Evolutionary conservation across 2,113 vertebrate genomes (phyloP).

Genomic region (Pipra filicauda): DNA sequence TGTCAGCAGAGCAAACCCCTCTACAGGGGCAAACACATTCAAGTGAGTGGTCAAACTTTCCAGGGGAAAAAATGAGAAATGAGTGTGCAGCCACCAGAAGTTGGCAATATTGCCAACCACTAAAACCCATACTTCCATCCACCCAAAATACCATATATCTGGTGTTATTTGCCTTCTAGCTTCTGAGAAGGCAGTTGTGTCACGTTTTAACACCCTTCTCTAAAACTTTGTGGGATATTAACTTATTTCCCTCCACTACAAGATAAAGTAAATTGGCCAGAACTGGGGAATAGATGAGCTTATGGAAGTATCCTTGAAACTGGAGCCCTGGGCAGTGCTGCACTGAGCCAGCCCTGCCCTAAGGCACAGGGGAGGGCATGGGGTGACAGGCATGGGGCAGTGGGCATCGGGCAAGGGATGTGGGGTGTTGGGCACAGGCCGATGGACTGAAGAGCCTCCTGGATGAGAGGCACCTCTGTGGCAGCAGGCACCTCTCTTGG

Average conservation of each 20-base stretch:
- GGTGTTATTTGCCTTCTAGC: neutral
- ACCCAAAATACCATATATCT: neutral
- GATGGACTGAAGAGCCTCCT: neutral
- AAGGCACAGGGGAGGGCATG: neutral
- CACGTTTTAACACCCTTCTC: neutral
- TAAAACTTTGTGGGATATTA: neutral
- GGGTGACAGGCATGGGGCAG: rapidly evolving
- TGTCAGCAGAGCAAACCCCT: neutral
- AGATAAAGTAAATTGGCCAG: neutral
- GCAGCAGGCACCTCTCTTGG: neutral
- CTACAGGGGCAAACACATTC: neutral
- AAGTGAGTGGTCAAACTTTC: neutral
- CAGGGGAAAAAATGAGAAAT: neutral
- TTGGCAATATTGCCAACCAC: neutral
- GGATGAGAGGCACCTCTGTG: no score
- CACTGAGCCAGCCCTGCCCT: neutral
- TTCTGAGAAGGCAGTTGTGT: neutral
- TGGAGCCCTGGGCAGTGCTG: neutral
- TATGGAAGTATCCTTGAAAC: neutral
- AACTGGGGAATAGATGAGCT: neutral
- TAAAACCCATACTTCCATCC: neutral
- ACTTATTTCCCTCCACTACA: neutral
- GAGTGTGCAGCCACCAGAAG: neutral
- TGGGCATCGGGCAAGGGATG: neutral
- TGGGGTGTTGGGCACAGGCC: neutral